phyloP scores from a whole-genome alignment of 2,113 vertebrate species.

The Neogale vison region DNA sequence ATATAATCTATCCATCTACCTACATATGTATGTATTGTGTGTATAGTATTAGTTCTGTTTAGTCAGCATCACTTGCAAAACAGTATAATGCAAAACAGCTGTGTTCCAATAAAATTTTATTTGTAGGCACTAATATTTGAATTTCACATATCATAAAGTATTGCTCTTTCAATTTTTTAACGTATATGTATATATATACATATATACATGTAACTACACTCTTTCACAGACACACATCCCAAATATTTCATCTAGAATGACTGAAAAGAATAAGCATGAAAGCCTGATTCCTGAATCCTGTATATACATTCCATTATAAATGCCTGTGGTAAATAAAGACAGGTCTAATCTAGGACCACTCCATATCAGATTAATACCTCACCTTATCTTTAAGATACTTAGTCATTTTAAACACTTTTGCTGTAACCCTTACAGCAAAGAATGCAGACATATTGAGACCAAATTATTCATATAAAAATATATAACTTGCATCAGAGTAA shows the following conservation, averaged over 20 bases:
- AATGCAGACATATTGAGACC: not conserved
- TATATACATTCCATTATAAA: not conserved
- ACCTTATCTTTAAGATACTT: not conserved
- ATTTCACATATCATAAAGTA: conserved; percentile 1
- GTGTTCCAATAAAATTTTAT: not conserved
- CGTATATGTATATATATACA: not conserved
- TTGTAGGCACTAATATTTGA: conserved; percentile 15
- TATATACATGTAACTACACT: not conserved
- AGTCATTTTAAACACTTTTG: conserved; percentile 6
- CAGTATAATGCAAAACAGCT: not conserved
- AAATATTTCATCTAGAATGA: conserved; percentile 13
- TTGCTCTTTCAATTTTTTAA: not conserved
- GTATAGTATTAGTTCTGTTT: not conserved
- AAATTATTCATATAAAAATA: not conserved
- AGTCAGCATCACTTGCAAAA: too few species aligned
- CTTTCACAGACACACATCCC: not conserved
- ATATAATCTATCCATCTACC: not conserved
- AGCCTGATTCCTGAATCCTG: not conserved
- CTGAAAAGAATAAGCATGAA: not conserved
- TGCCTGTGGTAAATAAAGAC: conserved; percentile 25
- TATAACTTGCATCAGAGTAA: not conserved
- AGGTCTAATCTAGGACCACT: conserved; percentile 15
- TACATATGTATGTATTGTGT: not conserved
- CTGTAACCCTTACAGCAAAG: not conserved
- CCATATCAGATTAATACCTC: conserved; percentile 5